phyloP scores from a whole-genome alignment of 2,113 vertebrate genomes.

The Tychaedon coryphoeus region DNA sequence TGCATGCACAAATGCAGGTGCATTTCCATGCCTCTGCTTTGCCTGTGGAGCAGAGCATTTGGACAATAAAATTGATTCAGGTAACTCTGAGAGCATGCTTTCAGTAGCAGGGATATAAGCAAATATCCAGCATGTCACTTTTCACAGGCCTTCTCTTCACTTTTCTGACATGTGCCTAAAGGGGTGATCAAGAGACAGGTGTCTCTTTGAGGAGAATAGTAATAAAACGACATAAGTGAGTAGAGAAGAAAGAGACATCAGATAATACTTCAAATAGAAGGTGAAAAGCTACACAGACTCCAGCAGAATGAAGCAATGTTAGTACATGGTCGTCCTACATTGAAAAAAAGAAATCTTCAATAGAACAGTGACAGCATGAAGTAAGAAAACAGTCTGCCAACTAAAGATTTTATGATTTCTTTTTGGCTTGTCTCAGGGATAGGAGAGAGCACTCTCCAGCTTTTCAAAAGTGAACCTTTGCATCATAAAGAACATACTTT shows the following conservation, averaged over 20 bases:
- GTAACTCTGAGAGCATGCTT: neutral
- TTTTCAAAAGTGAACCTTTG: neutral
- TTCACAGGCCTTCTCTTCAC: neutral
- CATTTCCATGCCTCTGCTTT: neutral
- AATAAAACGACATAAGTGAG: constrained; percentile 13
- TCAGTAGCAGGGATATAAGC: neutral
- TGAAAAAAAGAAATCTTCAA: neutral
- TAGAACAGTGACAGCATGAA: neutral
- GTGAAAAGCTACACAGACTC: constrained; percentile 1
- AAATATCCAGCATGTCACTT: neutral
- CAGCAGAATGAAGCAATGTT: neutral
- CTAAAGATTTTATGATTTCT: neutral
- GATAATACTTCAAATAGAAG: constrained; percentile 4
- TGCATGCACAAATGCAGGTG: neutral
- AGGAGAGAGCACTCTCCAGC: neutral
- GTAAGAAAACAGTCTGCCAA: neutral
- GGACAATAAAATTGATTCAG: neutral
- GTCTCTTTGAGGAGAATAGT: neutral
- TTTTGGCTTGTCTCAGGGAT: neutral
- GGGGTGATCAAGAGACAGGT: neutral
- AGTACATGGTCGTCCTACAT: neutral
- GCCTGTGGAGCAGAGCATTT: neutral
- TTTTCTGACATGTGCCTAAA: constrained; percentile 1
- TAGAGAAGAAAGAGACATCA: neutral
- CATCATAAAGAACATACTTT: neutral